These are phyloP conservation scores for Phyllostomus discolor DNA, from an alignment of 2,113 vertebrate genomes.

Conservation along the genomic window DNA sequence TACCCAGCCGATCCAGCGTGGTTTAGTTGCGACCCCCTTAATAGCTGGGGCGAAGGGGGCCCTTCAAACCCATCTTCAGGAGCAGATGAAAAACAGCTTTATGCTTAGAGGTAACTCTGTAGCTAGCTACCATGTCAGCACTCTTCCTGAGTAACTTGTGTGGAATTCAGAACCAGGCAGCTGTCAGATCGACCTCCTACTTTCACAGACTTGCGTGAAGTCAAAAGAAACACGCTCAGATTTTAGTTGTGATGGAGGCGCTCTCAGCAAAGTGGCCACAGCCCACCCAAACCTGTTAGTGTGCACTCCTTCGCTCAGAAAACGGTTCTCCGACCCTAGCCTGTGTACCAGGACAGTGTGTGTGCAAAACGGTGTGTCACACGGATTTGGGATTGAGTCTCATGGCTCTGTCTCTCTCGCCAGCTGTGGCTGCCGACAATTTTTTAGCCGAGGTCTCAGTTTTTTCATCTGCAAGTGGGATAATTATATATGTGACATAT, in stretches of 20 bases:
- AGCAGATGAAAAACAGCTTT: conserved; percentile 35
- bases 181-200: neutral
- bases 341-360: neutral
- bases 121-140: neutral
- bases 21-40: conserved; percentile 6
- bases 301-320: neutral
- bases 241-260: neutral
- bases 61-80: neutral
- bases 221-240: neutral
- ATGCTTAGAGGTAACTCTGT: neutral
- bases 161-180: neutral
- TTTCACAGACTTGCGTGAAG: neutral
- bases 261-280: neutral
- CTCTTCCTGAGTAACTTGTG: neutral
- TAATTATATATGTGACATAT: neutral
- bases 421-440: neutral
- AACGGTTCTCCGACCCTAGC: neutral
- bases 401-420: neutral
- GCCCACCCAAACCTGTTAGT: neutral
- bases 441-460: neutral
- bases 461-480: neutral
- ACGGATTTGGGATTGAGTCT: neutral
- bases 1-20: neutral
- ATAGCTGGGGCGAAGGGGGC: neutral
- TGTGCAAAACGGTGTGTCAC: neutral